Evolutionary conservation across 2,113 vertebrate species (phyloP), one percentile per base, ranked within the genome.

Genomic region (Cynopterus brachyotis): DNA sequence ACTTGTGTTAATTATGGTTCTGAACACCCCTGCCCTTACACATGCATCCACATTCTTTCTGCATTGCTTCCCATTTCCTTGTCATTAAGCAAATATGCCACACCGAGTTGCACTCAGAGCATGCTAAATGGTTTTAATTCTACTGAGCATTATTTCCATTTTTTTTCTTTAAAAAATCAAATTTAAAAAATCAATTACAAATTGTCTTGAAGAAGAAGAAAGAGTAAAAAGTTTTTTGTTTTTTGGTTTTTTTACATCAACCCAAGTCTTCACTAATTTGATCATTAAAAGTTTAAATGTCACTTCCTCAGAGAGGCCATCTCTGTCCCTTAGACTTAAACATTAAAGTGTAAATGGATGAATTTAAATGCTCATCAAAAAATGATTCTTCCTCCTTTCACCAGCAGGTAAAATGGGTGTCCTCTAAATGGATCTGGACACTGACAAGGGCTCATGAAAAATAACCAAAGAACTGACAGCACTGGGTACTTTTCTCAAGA

Each of bases 231-330:
- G 12, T 67, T 96, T 95, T 67, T 97, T 97, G 84, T 26, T n/a
- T 72, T 97, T 89, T 80, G 79, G 95, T 93, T 66, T 35, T 37
- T 37, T 32, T 89, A 72, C 35, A 88, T 70, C 50, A 40, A 16
- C 70, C 37, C 26, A 64, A 95, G 89, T 96, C 53, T 89, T 96
- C 22, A 53, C 66, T 96, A 96, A 97, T 96, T 97, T 96, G 92
- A 70, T 91, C n/a, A n/a, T n/a, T n/a, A n/a, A n/a, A n/a, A n/a
- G n/a, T 50, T 82, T 72, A 76, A 70, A 67, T 57, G 20, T 8
- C 66, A 37, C 81, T 50, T 62, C 30, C 28, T 72, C 24, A n/a
- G 50, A 70, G 35, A 60, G n/a, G 67, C 32, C n/a, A 62, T 12
- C 69, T 10, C 15, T 59, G 24, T 11, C 40, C 35, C 19, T 30